These are phyloP conservation scores for Cherax destructor DNA, from an alignment of 1,140 invertebrate genomes.

Conservation along the genomic window DNA sequence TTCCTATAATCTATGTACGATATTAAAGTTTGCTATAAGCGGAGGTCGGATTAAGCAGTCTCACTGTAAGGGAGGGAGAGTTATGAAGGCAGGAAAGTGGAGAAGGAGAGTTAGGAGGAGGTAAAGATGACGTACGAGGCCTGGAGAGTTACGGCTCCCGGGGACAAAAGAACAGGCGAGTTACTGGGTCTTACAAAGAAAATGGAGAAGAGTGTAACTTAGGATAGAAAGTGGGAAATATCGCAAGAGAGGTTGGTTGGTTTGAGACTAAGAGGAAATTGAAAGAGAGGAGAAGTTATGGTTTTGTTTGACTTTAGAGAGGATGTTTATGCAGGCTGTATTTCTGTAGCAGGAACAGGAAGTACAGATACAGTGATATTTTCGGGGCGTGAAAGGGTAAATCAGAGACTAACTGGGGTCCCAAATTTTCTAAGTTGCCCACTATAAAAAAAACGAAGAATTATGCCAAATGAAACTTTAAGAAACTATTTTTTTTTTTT, in stretches of 20 bases:
- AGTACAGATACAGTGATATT: slow-evolving; percentile 11
- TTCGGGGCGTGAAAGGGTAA: neutral
- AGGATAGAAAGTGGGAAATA: slow-evolving; percentile 62
- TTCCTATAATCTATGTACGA: slow-evolving; percentile 66
- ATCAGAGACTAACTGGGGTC: neutral
- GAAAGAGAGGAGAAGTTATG: slow-evolving; percentile 24
- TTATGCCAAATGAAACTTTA: too few species aligned
- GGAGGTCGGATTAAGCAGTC: slow-evolving; percentile 62
- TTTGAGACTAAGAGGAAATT: slow-evolving; percentile 34
- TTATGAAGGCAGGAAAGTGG: slow-evolving; percentile 62
- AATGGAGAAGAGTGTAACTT: slow-evolving; percentile 64
- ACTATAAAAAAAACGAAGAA: too few species aligned
- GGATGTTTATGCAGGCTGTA: slow-evolving; percentile 26
- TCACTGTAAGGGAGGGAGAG: slow-evolving; percentile 61
- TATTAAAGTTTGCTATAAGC: slow-evolving; percentile 68
- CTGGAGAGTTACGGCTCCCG: slow-evolving; percentile 14
- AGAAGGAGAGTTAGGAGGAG: slow-evolving; percentile 63
- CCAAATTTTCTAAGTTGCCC: too few species aligned
- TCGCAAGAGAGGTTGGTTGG: slow-evolving; percentile 8
- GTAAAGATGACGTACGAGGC: slow-evolving; percentile 64
- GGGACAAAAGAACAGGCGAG: slow-evolving; percentile 45
- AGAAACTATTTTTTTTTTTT: too few species aligned
- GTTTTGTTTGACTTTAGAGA: slow-evolving; percentile 42
- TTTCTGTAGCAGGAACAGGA: slow-evolving; percentile 8
- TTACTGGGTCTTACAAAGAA: slow-evolving; percentile 57